phyloP scores from a whole-genome alignment of 2,113 vertebrate species.

The Phaetusa simplex region DNA sequence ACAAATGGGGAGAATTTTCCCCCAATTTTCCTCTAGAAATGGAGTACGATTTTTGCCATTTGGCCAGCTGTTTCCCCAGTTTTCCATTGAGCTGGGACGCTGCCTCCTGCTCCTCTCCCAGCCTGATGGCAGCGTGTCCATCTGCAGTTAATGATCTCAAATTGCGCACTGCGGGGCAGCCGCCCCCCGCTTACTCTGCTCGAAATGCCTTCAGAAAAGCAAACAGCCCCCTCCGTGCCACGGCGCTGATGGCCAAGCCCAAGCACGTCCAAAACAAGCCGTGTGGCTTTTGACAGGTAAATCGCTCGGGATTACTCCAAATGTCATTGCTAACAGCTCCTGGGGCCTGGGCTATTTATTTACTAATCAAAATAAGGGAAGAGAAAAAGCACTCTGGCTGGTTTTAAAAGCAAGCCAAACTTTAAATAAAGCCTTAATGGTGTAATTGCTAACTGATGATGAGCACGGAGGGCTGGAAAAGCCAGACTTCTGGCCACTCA shows the following conservation, averaged over 20 bases:
- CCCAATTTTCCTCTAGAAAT: background rate
- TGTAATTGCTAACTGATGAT: background rate
- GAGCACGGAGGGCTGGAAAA: background rate
- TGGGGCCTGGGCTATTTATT: background rate
- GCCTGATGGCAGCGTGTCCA: background rate
- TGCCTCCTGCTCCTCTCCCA: background rate
- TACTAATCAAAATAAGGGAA: background rate
- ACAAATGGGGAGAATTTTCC: background rate
- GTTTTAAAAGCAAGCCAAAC: background rate
- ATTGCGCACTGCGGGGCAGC: background rate
- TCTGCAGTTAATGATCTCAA: background rate
- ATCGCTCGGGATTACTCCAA: background rate
- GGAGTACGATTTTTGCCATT: background rate
- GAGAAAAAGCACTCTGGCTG: background rate
- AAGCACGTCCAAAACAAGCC: background rate
- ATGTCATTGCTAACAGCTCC: background rate
- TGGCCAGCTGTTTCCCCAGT: background rate
- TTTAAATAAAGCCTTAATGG: background rate
- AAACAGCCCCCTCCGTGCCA: fast-evolving
- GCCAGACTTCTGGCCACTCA: background rate
- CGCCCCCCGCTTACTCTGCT: background rate
- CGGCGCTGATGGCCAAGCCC: background rate
- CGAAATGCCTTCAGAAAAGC: background rate
- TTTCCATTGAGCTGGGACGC: background rate
- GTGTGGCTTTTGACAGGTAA: background rate